phyloP scores from a whole-genome alignment of 1,140 invertebrate species.

The Andricus grossulariae region DNA sequence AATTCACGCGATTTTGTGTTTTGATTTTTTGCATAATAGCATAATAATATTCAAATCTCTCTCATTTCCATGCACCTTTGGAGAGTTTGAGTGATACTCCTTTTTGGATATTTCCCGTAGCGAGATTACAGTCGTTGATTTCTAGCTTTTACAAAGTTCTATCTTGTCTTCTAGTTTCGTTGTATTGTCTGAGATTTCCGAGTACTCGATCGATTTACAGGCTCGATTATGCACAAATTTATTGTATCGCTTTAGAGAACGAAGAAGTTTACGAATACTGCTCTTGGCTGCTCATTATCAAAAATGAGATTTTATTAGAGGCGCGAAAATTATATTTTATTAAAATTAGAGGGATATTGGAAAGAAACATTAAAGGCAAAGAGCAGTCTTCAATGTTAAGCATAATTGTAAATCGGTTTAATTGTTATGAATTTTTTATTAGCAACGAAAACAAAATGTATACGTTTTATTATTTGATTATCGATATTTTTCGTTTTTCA shows the following conservation, averaged over 20 bases:
- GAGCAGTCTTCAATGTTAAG: slow-evolving; percentile 24
- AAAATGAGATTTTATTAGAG: not conserved
- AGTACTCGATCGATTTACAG: slow-evolving; percentile 12
- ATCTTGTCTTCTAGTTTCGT: slow-evolving; percentile 29
- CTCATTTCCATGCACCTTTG: not conserved
- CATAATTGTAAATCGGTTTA: slow-evolving; percentile 25
- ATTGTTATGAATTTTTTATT: slow-evolving; percentile 30
- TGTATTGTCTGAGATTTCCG: slow-evolving; percentile 16
- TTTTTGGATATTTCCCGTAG: slow-evolving; percentile 22
- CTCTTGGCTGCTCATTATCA: not conserved
- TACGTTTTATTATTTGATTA: slow-evolving; percentile 27
- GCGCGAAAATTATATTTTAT: slow-evolving; percentile 5
- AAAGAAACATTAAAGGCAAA: not conserved
- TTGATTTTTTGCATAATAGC: slow-evolving; percentile 39
- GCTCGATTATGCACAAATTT: slow-evolving; percentile 30
- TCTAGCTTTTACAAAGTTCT: slow-evolving; percentile 27
- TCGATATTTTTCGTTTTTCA: slow-evolving; percentile 25
- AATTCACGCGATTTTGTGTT: slow-evolving; percentile 39
- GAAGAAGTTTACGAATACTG: slow-evolving; percentile 19
- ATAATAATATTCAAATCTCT: not conserved
- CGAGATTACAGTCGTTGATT: slow-evolving; percentile 29
- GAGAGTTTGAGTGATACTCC: not conserved
- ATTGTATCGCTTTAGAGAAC: not conserved
- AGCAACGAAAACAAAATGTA: slow-evolving; percentile 28
- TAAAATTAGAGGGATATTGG: slow-evolving; percentile 16